Percentiles rank a stretch among this genome's conserved stretches.
phyloP scores from a whole-genome alignment of 2,113 vertebrate species.

The Pseudorasbora parva region DNA sequence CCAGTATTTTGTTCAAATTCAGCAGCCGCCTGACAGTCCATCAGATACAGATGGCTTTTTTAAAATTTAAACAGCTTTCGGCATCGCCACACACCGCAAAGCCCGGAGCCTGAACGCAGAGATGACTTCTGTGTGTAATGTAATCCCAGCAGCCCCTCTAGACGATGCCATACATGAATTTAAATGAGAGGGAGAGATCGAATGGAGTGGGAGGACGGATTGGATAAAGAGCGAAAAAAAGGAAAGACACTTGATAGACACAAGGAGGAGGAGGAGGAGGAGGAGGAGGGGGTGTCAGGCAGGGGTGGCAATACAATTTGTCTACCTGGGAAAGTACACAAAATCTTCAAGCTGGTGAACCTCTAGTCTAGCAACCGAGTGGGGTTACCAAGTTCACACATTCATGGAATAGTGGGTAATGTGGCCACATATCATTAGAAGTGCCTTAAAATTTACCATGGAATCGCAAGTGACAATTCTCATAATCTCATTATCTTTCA shows the following conservation, averaged over 20 bases:
- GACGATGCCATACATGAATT: conserved; percentile 27
- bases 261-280: background rate
- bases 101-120: background rate
- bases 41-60: conserved; percentile 5
- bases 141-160: conserved; percentile 15
- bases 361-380: conserved; percentile 56
- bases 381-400: conserved; percentile 30
- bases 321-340: conserved; percentile 69
- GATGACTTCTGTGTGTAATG: conserved; percentile 6
- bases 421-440: background rate
- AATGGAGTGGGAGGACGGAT: background rate
- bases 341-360: conserved; percentile 63
- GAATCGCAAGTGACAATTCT: too few species aligned
- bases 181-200: conserved; percentile 20
- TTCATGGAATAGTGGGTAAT: conserved; percentile 22
- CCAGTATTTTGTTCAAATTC: background rate
- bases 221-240: background rate
- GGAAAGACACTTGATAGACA: conserved; percentile 7
- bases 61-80: conserved; percentile 17
- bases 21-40: background rate
- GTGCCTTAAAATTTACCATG: too few species aligned
- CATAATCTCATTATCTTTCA: too few species aligned
- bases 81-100: background rate
- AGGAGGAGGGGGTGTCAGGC: background rate
- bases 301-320: conserved; percentile 61